Base-by-base conservation (phyloP, 2,113 vertebrate species). In the Neogobius melanostomus region DNA sequence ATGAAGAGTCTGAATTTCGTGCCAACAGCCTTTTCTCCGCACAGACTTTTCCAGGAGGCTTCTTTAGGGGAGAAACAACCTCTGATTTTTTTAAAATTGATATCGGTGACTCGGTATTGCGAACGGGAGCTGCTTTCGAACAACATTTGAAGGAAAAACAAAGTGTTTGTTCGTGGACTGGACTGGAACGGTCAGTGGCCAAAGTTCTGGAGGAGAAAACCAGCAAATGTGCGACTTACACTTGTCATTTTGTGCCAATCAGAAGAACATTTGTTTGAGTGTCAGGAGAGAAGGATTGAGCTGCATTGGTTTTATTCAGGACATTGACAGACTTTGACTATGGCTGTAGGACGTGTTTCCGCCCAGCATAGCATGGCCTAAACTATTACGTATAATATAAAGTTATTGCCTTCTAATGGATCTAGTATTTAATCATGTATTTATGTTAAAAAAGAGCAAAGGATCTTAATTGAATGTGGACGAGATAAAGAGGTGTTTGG, bases 21-120 rank as follows among this genome's bases (percentile, higher is more conserved):
- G 86, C 85, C 88, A 87, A 85, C 73, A 65, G 75, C 83, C 79
- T 77, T 69, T 67, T 77, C 76, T 68, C 67, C 75, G 78, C 70
- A 66, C 68, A 81, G 79, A 84, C 83, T 74, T 75, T 69, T 70
- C 28, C 3, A 5, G 44, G 82, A 85, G 75, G 73, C 52, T 76
- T 74, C 70, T 59, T 48, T n/a, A 5, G 14, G 36, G 5, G n/a
- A 28, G 17, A 28, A 21, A 56, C 5, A 36, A 10, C 10, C 8
- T 21, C 53, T 54, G 7, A 47, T 57, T 11, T 11, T 59, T 48
- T 21, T 11, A 56, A 28, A 46, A 44, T 9, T 48, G 48, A 5
- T 15, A 11, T 65, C 71, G 69, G 66, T 36, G 43, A 6, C n/a
- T 47, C 60, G 17, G 6, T 12, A 8, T 44, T 14, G 11, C 11